phyloP scores from a whole-genome alignment of 2,113 vertebrate species.

The Henicopernis longicauda region DNA sequence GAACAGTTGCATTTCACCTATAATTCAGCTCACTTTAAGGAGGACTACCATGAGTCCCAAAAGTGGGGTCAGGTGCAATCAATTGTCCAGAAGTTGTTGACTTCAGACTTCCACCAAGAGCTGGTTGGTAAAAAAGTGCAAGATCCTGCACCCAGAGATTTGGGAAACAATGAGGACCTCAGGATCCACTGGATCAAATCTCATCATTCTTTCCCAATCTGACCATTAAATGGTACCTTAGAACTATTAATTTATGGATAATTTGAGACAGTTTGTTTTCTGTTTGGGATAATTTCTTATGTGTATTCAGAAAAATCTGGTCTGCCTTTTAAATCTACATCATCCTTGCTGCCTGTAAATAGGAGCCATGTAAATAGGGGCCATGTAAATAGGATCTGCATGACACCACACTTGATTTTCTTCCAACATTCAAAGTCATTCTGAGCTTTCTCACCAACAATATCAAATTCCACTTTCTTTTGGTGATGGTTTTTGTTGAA shows the following conservation, averaged over 20 bases:
- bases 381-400: neutral
- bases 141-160: neutral
- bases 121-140: neutral
- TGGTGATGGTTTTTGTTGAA: neutral
- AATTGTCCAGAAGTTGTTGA: neutral
- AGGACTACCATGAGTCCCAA: neutral
- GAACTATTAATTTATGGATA: neutral
- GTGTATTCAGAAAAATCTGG: neutral
- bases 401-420: neutral
- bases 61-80: neutral
- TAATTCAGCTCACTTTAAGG: neutral
- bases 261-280: neutral
- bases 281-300: neutral
- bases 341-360: neutral
- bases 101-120: neutral
- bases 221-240: neutral
- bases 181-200: neutral
- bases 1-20: neutral
- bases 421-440: neutral
- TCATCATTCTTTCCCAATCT: neutral
- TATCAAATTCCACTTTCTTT: neutral
- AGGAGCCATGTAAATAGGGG: neutral
- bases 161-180: neutral
- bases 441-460: neutral
- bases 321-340: neutral